Conservation (phyloP, 2,797 vertebrate species). For the Sebastes aleutianus region DNA sequence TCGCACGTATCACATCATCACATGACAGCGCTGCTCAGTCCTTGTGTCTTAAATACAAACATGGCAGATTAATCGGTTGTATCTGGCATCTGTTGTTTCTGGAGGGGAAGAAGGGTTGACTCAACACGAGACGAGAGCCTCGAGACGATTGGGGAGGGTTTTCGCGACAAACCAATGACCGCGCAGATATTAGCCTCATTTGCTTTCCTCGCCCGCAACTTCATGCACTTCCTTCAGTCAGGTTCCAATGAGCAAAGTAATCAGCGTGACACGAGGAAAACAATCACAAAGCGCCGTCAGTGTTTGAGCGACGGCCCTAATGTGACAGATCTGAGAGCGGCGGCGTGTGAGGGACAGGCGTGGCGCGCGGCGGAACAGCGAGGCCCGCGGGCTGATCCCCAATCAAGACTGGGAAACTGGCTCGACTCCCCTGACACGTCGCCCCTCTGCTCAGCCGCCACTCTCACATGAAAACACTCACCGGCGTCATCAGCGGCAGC, state of each 20-base stretch:
- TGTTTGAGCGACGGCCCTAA: conserved; percentile 67
- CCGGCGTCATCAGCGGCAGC: conserved; percentile 42
- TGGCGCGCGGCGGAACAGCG: conserved; percentile 62
- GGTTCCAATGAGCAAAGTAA: conserved; percentile 39
- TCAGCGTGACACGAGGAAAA: conserved; percentile 47
- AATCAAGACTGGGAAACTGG: conserved; percentile 55
- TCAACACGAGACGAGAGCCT: background rate
- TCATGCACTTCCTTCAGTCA: conserved; percentile 20
- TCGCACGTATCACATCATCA: conserved; percentile 17
- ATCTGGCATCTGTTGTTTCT: conserved; percentile 21
- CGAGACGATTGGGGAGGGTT: background rate
- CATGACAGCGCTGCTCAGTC: conserved; percentile 26
- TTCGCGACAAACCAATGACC: background rate
- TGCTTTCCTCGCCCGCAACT: background rate
- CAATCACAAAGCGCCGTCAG: conserved; percentile 47
- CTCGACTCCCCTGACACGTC: conserved; percentile 57
- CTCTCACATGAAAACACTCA: conserved; percentile 57
- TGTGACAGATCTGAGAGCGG: conserved; percentile 68
- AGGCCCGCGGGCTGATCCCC: conserved; percentile 64
- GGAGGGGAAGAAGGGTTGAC: background rate
- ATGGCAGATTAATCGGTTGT: background rate
- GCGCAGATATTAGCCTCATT: background rate
- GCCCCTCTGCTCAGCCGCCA: conserved; percentile 51
- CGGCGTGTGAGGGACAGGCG: conserved; percentile 74
- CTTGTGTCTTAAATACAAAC: conserved; percentile 8